Evolutionary conservation across 2,888 invertebrate species (phyloP).

Genomic region (Gandaritis pyraliata): DNA sequence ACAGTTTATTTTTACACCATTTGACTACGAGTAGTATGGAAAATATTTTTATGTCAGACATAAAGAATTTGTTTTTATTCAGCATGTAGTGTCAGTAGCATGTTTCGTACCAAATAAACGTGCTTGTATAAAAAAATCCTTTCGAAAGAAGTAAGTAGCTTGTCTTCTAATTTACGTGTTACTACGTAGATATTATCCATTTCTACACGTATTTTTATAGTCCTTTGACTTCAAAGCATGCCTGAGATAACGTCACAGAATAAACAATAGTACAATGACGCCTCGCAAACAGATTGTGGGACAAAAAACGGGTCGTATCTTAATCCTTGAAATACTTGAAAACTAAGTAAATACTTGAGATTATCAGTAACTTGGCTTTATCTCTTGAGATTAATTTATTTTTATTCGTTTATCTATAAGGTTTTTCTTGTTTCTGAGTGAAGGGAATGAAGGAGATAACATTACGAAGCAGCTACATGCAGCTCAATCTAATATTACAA

Average conservation of each 20-base stretch:
- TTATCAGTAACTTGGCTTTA: conserved; percentile 29
- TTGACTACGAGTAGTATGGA: too few relatives aligned
- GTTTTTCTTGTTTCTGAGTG: background rate
- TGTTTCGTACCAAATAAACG: too few relatives aligned
- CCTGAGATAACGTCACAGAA: conserved; percentile 59
- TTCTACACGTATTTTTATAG: background rate
- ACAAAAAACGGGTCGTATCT: conserved; percentile 57
- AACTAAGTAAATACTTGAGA: conserved; percentile 45
- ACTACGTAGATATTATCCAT: too few relatives aligned
- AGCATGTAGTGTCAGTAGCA: too few relatives aligned
- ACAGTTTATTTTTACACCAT: background rate
- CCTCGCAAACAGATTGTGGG: conserved; percentile 52
- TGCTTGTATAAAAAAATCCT: too few relatives aligned
- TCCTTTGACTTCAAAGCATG: conserved; percentile 11
- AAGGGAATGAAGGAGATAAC: background rate
- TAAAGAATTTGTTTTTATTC: too few relatives aligned
- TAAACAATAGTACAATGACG: conserved; percentile 52
- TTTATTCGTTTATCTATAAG: conserved; percentile 9
- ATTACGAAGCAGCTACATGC: background rate
- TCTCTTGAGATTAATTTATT: conserved; percentile 25
- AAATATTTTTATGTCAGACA: too few relatives aligned
- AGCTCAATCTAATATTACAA: background rate
- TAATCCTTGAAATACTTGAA: conserved; percentile 52
- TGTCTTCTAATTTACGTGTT: too few relatives aligned
- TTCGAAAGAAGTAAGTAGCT: too few relatives aligned